These are phyloP conservation scores for Conus ventricosus DNA, from an alignment of 1,140 invertebrate species.

Conservation along the genomic window DNA sequence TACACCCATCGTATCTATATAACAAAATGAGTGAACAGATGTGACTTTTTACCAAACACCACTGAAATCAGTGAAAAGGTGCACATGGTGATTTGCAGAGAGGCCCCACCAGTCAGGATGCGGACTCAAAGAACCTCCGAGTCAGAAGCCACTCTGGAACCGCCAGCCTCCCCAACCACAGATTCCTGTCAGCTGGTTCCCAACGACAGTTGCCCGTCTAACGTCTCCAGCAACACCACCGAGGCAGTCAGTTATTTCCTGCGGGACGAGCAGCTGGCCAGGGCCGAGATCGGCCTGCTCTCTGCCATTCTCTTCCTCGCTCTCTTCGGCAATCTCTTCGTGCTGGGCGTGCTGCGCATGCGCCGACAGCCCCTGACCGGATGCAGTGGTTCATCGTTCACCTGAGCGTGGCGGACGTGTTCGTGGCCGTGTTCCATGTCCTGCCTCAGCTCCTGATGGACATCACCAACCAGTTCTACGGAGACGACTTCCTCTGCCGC, in stretches of 20 bases:
- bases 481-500: slow-evolving; percentile 80
- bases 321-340: slow-evolving; percentile 81
- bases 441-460: slow-evolving; percentile 85
- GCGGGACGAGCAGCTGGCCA: slow-evolving; percentile 55
- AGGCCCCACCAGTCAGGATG: not conserved
- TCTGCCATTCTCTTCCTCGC: slow-evolving; percentile 80
- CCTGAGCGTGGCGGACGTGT: slow-evolving; percentile 83
- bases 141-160: not conserved
- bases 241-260: slow-evolving; percentile 7
- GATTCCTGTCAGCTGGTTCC: not conserved
- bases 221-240: not conserved
- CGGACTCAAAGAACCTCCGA: too few species aligned
- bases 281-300: slow-evolving; percentile 56
- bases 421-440: slow-evolving; percentile 83
- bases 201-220: not conserved
- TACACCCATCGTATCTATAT: too few species aligned
- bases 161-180: too few species aligned
- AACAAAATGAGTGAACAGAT: too few species aligned
- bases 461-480: slow-evolving; percentile 80
- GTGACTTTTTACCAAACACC: too few species aligned
- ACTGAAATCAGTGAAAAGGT: too few species aligned
- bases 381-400: slow-evolving; percentile 87
- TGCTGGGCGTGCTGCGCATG: slow-evolving; percentile 77
- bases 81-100: not conserved
- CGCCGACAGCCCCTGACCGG: slow-evolving; percentile 80